Evolutionary conservation across 64 coral and sea anemone genomes (phyloP), one percentile per base, ranked within the genome.

Genomic region (Montipora foliosa): DNA sequence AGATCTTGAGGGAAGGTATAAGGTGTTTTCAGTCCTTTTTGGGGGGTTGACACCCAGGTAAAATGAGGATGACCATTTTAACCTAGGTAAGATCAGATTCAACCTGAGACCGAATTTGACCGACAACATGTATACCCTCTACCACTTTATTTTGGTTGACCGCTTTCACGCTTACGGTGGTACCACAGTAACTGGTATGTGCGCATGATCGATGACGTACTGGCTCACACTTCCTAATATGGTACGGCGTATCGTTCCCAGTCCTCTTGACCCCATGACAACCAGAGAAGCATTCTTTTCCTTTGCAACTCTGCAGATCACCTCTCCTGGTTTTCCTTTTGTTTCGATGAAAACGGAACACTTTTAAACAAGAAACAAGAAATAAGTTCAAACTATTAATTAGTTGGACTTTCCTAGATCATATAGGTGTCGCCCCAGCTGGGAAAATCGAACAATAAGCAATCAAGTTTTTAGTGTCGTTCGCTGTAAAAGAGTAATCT

Each of bases 201-300:
- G 59, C 17, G 91, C 69, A 87, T 93, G 91, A 69, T 93, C 81
- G 11, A 93, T 75, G 4, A 75, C 50, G 75, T 93, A 93, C 47
- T 86, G 44, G 79, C 91, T 93, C 12, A 93, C 91, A 87, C 91
- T 93, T 8, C 91, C 91, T 55, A 93, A 83, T 83, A 93, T 72
- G 46, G 91, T 93, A 24, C 91, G 79, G 1, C 91, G 91, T 69
- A 93, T 87, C 17, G 91, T 87, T 51, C 91, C 91, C 25, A 87
- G 68, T 24, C 91, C 91, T 46, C 91, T 75, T 46, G 80, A 77
- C 44, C 91, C 91, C 82, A 93, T 76, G 4, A 93, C 83, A 64
- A 93, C 68, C 68, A 93, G 47, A 22, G 20, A 7, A 9, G 74
- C 83, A 49, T 79, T 78, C 82, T 93, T 87, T 7, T 93, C 91